phyloP scores from a whole-genome alignment of 2,888 invertebrate genomes.

The Drosophila neotestacea region DNA sequence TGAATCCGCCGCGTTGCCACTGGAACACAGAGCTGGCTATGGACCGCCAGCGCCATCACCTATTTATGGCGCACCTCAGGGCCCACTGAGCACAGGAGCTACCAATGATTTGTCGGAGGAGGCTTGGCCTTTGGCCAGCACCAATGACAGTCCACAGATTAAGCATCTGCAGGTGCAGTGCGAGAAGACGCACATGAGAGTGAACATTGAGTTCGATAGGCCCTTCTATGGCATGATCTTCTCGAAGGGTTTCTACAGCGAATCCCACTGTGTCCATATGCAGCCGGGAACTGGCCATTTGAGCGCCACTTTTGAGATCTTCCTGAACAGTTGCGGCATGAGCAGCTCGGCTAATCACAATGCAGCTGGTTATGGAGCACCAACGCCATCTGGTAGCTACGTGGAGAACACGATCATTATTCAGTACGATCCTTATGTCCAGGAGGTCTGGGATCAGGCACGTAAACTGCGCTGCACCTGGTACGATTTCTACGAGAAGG shows the following conservation, averaged over 20 bases:
- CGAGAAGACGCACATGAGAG: conserved; percentile 97
- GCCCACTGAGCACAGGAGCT: conserved; percentile 83
- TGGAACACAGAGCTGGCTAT: conserved; percentile 92
- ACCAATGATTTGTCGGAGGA: conserved; percentile 89
- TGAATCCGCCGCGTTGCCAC: conserved; percentile 92
- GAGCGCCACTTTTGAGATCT: conserved; percentile 96
- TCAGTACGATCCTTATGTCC: conserved; percentile 97
- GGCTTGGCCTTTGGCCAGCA: conserved; percentile 94
- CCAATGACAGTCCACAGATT: conserved; percentile 95
- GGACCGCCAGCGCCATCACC: conserved; percentile 88
- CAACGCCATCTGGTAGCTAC: conserved; percentile 96
- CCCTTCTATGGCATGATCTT: conserved; percentile 98
- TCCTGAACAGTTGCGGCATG: conserved; percentile 97
- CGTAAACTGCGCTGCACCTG: conserved; percentile 96
- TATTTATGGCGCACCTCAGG: conserved; percentile 85
- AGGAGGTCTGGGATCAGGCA: conserved; percentile 97
- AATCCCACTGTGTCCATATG: conserved; percentile 95
- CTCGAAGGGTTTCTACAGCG: conserved; percentile 97
- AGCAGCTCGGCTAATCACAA: conserved; percentile 96
- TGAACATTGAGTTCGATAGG: conserved; percentile 97
- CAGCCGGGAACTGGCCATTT: conserved; percentile 96
- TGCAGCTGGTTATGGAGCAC: conserved; percentile 92
- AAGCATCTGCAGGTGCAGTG: conserved; percentile 97
- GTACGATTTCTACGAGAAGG: conserved; percentile 98
- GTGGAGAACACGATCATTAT: conserved; percentile 98